Percentiles rank a stretch among this genome's conserved stretches.
phyloP scores from a whole-genome alignment of 2,888 invertebrate species.

The Rugalucina vietnamica region DNA sequence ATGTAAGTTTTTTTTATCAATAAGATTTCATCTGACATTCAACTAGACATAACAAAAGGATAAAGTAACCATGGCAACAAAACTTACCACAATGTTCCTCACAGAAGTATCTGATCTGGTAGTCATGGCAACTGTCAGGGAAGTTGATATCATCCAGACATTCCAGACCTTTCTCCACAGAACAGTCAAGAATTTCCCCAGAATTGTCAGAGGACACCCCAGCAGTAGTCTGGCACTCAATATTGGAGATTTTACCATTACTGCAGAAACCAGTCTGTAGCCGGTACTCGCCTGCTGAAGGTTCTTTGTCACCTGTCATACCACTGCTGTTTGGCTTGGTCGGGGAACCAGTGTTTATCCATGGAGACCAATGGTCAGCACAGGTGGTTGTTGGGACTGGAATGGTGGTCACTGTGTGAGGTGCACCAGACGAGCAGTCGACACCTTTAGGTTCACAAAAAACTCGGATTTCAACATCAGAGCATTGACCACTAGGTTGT shows the following conservation, averaged over 20 bases:
- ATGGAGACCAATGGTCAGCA: conserved; percentile 68
- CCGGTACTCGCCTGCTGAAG: conserved; percentile 49
- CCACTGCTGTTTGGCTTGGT: conserved; percentile 54
- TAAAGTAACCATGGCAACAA: too few relatives aligned
- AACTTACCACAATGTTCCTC: conserved; percentile 83
- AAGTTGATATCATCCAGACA: conserved; percentile 85
- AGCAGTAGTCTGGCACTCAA: conserved; percentile 73
- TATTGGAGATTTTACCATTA: conserved; percentile 71
- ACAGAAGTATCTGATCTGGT: conserved; percentile 77
- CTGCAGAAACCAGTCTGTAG: conserved; percentile 60
- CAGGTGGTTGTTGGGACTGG: conserved; percentile 1
- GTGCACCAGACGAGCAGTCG: conserved; percentile 53
- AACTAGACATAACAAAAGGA: too few relatives aligned
- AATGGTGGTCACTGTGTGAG: conserved; percentile 56
- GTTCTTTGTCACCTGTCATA: conserved; percentile 59
- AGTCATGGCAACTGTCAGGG: conserved; percentile 74
- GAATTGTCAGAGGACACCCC: conserved; percentile 21
- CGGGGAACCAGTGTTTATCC: conserved; percentile 66
- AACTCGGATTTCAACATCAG: conserved; percentile 79
- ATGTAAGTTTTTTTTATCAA: too few relatives aligned
- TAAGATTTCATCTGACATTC: too few relatives aligned
- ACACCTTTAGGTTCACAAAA: conserved; percentile 85
- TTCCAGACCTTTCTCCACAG: conserved; percentile 88
- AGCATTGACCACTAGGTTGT: conserved; percentile 68
- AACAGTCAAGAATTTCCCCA: conserved; percentile 71